These are phyloP conservation scores for Rhyacophila evoluta DNA, from an alignment of 2,888 invertebrate genomes.

Conservation along the genomic window DNA sequence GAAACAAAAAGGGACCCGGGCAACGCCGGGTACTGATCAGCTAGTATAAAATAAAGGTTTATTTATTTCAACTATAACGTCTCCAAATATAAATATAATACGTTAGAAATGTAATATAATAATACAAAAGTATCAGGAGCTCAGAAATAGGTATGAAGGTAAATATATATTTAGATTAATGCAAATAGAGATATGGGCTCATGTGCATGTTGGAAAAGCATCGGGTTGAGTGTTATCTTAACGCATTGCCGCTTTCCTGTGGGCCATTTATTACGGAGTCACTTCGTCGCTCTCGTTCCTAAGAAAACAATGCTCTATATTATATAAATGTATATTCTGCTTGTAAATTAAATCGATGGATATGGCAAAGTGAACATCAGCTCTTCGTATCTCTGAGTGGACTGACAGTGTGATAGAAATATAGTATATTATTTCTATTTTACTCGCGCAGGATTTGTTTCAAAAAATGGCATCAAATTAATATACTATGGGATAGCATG, in stretches of 20 bases:
- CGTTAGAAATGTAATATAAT: background rate
- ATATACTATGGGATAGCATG: too few relatives aligned
- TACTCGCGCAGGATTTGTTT: too few relatives aligned
- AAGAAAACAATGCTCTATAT: constrained; percentile 34
- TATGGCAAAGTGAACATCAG: too few relatives aligned
- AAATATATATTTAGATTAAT: background rate
- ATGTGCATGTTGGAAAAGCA: constrained; percentile 28
- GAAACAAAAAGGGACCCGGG: too few relatives aligned
- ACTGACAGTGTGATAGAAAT: too few relatives aligned
- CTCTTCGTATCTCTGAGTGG: too few relatives aligned
- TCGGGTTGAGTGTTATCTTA: constrained; percentile 43
- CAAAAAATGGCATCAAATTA: too few relatives aligned
- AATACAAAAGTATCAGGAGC: background rate
- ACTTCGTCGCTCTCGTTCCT: constrained; percentile 10
- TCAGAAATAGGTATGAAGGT: background rate
- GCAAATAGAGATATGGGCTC: background rate
- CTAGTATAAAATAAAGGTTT: too few relatives aligned
- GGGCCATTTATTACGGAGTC: constrained; percentile 48
- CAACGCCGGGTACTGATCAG: too few relatives aligned
- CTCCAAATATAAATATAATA: background rate
- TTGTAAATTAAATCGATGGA: constrained; percentile 35
- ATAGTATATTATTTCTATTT: too few relatives aligned
- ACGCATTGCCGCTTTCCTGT: constrained; percentile 49
- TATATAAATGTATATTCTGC: constrained; percentile 34
- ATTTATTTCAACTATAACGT: too few relatives aligned